A percentile compares a stretch with the other conserved stretches of the same genome.
phyloP scores from a whole-genome alignment of 2,113 vertebrate species.

The Tympanuchus pallidicinctus region DNA sequence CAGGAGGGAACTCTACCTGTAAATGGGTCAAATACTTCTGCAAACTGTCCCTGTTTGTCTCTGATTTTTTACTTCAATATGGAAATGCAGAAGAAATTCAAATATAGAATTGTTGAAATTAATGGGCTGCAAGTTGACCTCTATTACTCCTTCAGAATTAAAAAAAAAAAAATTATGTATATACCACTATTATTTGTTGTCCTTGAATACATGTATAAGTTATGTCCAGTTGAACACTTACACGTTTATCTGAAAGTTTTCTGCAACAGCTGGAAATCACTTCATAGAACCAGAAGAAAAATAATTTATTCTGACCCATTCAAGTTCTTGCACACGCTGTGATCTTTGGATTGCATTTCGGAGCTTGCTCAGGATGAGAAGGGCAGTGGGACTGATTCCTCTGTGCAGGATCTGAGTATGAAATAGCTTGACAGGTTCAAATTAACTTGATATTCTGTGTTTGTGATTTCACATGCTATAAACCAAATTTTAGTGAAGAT shows the following conservation, averaged over 20 bases:
- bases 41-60: neutral
- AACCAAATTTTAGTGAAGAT: neutral
- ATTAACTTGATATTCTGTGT: neutral
- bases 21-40: neutral
- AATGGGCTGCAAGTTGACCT: neutral
- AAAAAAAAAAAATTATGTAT: neutral
- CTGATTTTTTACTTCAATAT: neutral
- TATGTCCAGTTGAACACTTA: slow-evolving; percentile 4
- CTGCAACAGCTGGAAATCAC: neutral
- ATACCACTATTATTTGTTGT: neutral
- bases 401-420: neutral
- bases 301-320: neutral
- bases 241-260: neutral
- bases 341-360: neutral
- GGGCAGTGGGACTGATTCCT: neutral
- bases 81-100: neutral
- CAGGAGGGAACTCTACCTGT: neutral
- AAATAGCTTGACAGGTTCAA: slow-evolving; percentile 8
- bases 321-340: neutral
- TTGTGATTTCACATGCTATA: neutral
- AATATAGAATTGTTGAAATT: neutral
- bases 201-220: neutral
- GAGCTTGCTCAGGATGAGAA: neutral
- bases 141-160: neutral
- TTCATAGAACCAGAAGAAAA: neutral